A percentile compares a stretch with the other conserved stretches of the same genome.
phyloP scores from a whole-genome alignment of 2,888 invertebrate genomes.

The Nysson spinosus region DNA sequence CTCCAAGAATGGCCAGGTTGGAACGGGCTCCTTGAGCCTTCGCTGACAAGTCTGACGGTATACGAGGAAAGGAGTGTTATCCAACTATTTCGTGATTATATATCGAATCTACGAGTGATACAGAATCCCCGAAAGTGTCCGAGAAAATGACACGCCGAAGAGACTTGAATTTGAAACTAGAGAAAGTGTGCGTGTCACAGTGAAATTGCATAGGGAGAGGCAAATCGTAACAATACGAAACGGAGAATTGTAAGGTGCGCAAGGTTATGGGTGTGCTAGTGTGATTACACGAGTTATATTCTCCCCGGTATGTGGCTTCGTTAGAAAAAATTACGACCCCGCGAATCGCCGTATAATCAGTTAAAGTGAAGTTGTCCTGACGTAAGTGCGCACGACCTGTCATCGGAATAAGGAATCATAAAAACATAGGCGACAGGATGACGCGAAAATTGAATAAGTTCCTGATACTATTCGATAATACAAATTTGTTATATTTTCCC shows the following conservation, averaged over 20 bases:
- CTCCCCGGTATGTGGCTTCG: conserved; percentile 40
- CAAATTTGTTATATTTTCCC: conserved; percentile 94
- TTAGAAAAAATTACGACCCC: conserved; percentile 26
- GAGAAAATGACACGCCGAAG: conserved; percentile 23
- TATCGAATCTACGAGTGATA: too few relatives aligned
- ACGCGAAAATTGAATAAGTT: conserved; percentile 94
- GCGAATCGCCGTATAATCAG: conserved; percentile 42
- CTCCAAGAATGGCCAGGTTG: conserved; percentile 76
- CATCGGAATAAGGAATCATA: background rate
- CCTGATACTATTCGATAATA: conserved; percentile 95
- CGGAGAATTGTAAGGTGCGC: conserved; percentile 34
- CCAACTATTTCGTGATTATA: too few relatives aligned
- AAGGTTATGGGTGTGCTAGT: conserved; percentile 48
- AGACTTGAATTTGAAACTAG: conserved; percentile 7
- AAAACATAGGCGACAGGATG: conserved; percentile 79
- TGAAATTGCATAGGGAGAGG: conserved; percentile 11
- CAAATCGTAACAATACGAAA: background rate
- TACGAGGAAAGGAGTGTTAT: conserved; percentile 12
- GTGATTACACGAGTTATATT: conserved; percentile 45
- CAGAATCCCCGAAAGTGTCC: background rate
- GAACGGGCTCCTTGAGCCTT: conserved; percentile 52
- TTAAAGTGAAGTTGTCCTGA: conserved; percentile 45
- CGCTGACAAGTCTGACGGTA: conserved; percentile 39
- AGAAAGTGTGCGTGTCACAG: conserved; percentile 4
- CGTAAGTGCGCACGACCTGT: conserved; percentile 36